Evolutionary conservation across 2,888 invertebrate species (phyloP).

Genomic region (Chloroclysta siterata): DNA sequence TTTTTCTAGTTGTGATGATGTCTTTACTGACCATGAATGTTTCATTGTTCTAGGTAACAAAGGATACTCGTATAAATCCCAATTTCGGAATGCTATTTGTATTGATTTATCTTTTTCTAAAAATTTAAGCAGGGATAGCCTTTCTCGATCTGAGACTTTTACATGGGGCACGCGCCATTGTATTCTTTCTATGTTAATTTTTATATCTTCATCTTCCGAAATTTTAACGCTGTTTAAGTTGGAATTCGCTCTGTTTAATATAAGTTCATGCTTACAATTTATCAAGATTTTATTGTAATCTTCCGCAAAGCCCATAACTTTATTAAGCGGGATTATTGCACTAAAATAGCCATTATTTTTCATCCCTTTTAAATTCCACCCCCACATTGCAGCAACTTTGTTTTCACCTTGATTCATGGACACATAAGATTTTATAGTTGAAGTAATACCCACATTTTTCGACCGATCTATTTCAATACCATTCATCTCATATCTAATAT

Average conservation of each 20-base stretch:
- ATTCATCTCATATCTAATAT: slow-evolving; percentile 11
- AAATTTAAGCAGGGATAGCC: slow-evolving; percentile 13
- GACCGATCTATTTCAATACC: slow-evolving; percentile 10
- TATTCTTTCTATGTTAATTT: slow-evolving; percentile 15
- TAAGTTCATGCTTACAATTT: too few relatives aligned
- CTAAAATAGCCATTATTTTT: slow-evolving; percentile 4
- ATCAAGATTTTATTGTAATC: slow-evolving; percentile 20
- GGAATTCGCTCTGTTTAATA: slow-evolving; percentile 8
- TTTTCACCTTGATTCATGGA: slow-evolving; percentile 10
- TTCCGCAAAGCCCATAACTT: slow-evolving; percentile 2
- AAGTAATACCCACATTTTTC: slow-evolving; percentile 5
- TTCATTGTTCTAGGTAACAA: slow-evolving; percentile 8
- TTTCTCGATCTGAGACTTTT: slow-evolving; percentile 13
- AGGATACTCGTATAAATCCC: slow-evolving; percentile 22
- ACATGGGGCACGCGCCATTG: slow-evolving; percentile 11
- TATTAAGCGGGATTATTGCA: neutral
- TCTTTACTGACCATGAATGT: slow-evolving; percentile 36
- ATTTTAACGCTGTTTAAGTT: slow-evolving; percentile 8
- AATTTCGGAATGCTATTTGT: slow-evolving; percentile 16
- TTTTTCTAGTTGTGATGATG: slow-evolving; percentile 15
- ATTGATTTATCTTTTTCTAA: slow-evolving; percentile 22
- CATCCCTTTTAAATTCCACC: neutral
- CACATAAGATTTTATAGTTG: slow-evolving; percentile 7
- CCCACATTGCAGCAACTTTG: slow-evolving; percentile 11
- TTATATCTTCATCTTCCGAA: neutral